These are phyloP conservation scores for Hephaestus fuliginosus DNA, from an alignment of 2,797 vertebrate species.

Conservation along the genomic window DNA sequence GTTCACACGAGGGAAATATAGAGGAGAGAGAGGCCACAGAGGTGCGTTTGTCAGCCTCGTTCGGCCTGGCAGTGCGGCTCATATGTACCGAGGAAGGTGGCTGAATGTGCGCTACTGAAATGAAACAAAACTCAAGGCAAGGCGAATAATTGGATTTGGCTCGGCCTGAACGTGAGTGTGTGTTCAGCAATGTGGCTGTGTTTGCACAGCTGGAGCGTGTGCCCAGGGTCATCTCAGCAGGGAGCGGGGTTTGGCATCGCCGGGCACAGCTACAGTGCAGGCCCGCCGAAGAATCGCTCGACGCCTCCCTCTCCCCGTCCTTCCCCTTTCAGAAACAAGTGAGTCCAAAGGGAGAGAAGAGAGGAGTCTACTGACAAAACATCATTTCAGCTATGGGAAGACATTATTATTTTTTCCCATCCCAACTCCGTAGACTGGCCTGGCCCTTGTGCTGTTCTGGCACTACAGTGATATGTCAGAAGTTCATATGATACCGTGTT, in stretches of 20 bases:
- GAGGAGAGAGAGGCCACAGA: conserved; percentile 51
- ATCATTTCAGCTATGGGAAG: conserved; percentile 29
- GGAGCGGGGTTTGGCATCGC: conserved; percentile 75
- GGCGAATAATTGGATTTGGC: conserved; percentile 83
- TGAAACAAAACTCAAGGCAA: conserved; percentile 69
- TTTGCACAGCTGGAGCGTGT: conserved; percentile 82
- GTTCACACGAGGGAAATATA: conserved; percentile 48
- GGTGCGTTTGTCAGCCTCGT: conserved; percentile 62
- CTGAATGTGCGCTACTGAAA: conserved; percentile 72
- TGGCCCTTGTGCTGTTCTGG: conserved; percentile 26
- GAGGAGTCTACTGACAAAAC: conserved; percentile 37
- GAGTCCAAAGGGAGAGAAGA: conserved; percentile 21
- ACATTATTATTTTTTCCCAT: conserved; percentile 29
- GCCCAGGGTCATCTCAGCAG: conserved; percentile 76
- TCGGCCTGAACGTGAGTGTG: conserved; percentile 65
- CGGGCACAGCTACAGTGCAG: conserved; percentile 68
- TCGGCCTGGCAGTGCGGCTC: conserved; percentile 55
- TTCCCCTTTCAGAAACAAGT: conserved; percentile 54
- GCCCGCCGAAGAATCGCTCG: conserved; percentile 49
- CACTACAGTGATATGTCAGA: conserved; percentile 1
- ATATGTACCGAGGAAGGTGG: conserved; percentile 46
- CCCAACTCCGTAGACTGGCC: conserved; percentile 19
- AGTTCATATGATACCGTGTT: conserved; percentile 4
- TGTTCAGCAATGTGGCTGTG: conserved; percentile 73
- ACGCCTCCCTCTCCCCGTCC: conserved; percentile 43